Evolutionary conservation across 2,113 vertebrate species (phyloP).

Genomic region (Chauna torquata): DNA sequence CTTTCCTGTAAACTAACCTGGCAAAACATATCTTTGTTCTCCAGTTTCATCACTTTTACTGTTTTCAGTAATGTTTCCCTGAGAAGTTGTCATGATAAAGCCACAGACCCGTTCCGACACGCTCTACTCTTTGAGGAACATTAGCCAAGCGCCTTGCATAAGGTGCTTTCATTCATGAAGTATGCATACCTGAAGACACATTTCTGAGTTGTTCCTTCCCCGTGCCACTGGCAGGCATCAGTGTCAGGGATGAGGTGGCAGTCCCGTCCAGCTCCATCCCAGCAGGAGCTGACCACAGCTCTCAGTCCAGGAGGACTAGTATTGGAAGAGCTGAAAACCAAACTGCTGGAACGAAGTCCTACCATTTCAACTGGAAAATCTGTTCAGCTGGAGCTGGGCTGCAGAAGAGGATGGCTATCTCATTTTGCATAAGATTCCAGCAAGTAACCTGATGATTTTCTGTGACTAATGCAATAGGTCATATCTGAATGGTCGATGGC

Average conservation of each 20-base stretch:
- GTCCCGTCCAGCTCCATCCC: not conserved
- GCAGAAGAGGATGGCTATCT: not conserved
- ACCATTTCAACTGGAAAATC: conserved; percentile 22
- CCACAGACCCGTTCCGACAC: rapidly evolving
- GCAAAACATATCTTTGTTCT: not conserved
- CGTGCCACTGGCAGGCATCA: not conserved
- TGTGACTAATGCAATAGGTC: conserved; percentile 53
- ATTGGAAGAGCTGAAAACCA: not conserved
- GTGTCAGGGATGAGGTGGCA: not conserved
- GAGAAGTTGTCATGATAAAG: not conserved
- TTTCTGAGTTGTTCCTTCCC: not conserved
- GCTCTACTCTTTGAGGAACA: not conserved
- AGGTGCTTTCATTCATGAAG: not conserved
- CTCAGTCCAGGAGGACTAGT: not conserved
- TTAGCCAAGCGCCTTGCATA: not conserved
- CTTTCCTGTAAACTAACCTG: not conserved
- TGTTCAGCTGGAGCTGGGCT: not conserved
- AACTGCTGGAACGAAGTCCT: not conserved
- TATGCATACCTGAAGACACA: not conserved
- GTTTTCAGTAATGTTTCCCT: not conserved
- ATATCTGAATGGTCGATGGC: conserved; percentile 21
- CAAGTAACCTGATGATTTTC: conserved; percentile 40
- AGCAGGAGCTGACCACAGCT: not conserved
- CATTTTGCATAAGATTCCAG: conserved; percentile 29
- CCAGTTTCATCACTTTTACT: not conserved